Percentiles rank a stretch among this genome's conserved stretches.
phyloP scores from a whole-genome alignment of 2,888 invertebrate genomes.

The Nymphalis urticae region DNA sequence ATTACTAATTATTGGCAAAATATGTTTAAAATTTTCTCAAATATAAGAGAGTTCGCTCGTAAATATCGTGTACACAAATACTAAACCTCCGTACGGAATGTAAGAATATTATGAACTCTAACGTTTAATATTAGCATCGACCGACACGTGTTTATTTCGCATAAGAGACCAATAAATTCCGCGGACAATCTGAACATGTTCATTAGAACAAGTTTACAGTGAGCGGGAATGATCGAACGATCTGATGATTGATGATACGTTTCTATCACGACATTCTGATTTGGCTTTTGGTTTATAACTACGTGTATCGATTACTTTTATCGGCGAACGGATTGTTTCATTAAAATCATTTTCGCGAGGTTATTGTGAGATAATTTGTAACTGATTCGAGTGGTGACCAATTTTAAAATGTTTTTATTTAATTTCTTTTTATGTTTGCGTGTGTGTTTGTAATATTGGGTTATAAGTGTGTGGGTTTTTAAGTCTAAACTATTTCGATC shows the following conservation, averaged over 20 bases:
- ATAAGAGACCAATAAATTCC: conserved; percentile 66
- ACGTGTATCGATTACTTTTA: not conserved
- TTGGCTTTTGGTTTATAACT: not conserved
- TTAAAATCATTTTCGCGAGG: no score
- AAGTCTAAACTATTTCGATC: not conserved
- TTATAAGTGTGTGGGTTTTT: not conserved
- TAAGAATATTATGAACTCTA: conserved; percentile 35
- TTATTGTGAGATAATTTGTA: not conserved
- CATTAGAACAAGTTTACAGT: conserved; percentile 57
- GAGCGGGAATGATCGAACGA: conserved; percentile 40
- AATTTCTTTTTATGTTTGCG: no score
- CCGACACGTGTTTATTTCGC: conserved; percentile 47
- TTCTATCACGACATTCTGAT: conserved; percentile 7
- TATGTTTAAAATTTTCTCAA: no score
- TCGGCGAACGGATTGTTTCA: not conserved
- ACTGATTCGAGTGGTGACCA: not conserved
- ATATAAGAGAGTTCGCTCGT: no score
- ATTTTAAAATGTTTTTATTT: no score
- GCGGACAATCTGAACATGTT: conserved; percentile 65
- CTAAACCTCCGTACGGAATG: conserved; percentile 1
- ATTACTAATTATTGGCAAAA: no score
- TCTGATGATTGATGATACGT: conserved; percentile 30
- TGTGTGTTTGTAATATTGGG: no score
- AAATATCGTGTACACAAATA: not conserved
- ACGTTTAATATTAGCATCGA: conserved; percentile 69